These are phyloP conservation scores for Psylliodes chrysocephalus DNA, from an alignment of 2,888 invertebrate genomes.

Conservation along the genomic window DNA sequence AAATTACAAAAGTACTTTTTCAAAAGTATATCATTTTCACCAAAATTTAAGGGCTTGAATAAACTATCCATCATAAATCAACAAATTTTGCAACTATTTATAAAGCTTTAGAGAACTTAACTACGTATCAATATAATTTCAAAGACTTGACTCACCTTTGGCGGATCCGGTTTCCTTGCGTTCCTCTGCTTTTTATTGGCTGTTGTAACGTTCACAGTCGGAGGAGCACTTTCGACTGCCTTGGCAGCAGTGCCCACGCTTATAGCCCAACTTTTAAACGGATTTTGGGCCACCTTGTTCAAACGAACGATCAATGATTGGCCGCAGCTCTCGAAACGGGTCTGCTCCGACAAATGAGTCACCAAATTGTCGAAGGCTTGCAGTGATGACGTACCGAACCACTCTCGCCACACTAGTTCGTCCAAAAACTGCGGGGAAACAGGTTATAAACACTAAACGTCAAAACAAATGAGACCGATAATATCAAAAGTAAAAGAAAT, in stretches of 20 bases:
- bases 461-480: no score
- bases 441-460: no score
- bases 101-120: slow-evolving; percentile 15
- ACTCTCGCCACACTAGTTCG: slow-evolving; percentile 88
- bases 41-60: no score
- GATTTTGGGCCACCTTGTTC: slow-evolving; percentile 75
- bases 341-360: slow-evolving; percentile 82
- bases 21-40: no score
- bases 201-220: slow-evolving; percentile 8
- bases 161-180: slow-evolving; percentile 32
- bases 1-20: no score
- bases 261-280: slow-evolving; percentile 74
- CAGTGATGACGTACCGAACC: slow-evolving; percentile 80
- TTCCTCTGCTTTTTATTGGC: slow-evolving; percentile 28
- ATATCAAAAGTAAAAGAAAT: no score
- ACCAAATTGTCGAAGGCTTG: slow-evolving; percentile 86
- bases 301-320: slow-evolving; percentile 72
- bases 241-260: slow-evolving; percentile 28
- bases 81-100: no score
- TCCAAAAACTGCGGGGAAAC: slow-evolving; percentile 84
- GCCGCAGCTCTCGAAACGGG: slow-evolving; percentile 71
- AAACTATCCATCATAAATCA: no score
- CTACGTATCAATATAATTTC: neutral
- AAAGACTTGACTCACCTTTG: slow-evolving; percentile 31
- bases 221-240: slow-evolving; percentile 19